phyloP scores from a whole-genome alignment of 2,888 invertebrate genomes.

The Pristionchus exspectatus region DNA sequence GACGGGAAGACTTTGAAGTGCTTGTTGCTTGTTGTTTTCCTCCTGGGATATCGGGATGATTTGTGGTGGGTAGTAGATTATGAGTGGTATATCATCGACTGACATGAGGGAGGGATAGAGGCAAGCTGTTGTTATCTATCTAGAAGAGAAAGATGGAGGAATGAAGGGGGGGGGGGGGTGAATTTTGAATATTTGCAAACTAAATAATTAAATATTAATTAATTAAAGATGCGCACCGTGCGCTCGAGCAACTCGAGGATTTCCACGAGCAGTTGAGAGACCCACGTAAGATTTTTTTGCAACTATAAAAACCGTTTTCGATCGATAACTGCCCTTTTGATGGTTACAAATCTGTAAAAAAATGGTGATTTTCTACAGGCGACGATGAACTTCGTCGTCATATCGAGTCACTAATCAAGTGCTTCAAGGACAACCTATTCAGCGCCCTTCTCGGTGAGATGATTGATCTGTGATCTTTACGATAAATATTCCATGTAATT shows the following conservation, averaged over 20 bases:
- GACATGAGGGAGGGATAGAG: neutral
- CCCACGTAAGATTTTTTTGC: conserved; percentile 81
- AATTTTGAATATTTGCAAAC: neutral
- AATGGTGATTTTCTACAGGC: conserved; percentile 79
- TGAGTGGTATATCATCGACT: conserved; percentile 1
- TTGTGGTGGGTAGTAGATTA: neutral
- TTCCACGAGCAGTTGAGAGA: conserved; percentile 95
- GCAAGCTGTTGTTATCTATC: neutral
- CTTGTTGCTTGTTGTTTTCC: neutral
- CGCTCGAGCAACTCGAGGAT: conserved; percentile 97
- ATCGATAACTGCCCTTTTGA: neutral
- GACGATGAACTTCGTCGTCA: conserved; percentile 95
- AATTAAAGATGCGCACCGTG: conserved; percentile 91
- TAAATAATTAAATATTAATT: neutral
- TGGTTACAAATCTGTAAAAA: conserved; percentile 78
- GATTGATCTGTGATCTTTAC: neutral
- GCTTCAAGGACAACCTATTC: conserved; percentile 97
- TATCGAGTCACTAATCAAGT: conserved; percentile 96
- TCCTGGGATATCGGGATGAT: neutral
- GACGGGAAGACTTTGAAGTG: neutral
- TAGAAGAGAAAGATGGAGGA: neutral
- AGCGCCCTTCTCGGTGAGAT: conserved; percentile 93
- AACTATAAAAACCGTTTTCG: neutral
- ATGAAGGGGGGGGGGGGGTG: neutral
- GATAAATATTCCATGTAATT: neutral